Evolutionary conservation across 2,888 invertebrate genomes (phyloP).

Genomic region (Gryllus longicercus): DNA sequence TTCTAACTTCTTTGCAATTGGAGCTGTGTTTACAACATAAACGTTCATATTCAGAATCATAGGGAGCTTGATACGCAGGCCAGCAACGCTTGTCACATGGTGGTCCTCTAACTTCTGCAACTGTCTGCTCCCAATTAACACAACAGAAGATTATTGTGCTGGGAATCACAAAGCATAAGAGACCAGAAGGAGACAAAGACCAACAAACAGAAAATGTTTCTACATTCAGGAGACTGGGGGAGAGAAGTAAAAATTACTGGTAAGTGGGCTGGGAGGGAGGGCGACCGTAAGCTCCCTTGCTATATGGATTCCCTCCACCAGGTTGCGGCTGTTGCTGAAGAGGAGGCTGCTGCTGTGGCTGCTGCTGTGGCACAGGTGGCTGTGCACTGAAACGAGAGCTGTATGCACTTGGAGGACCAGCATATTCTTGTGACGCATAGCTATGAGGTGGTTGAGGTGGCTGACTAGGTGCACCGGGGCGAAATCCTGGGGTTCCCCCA

Average conservation of each 20-base stretch:
- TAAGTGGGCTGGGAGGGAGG: slow-evolving; percentile 32
- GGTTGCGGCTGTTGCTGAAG: slow-evolving; percentile 1
- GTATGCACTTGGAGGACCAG: slow-evolving; percentile 20
- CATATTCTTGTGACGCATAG: slow-evolving; percentile 29
- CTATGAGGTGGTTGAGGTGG: slow-evolving; percentile 24
- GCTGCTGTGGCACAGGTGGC: slow-evolving; percentile 25
- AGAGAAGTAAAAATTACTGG: background rate
- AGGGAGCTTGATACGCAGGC: too few species aligned
- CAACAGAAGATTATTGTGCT: too few species aligned
- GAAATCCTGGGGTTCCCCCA: slow-evolving; percentile 21
- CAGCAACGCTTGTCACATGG: too few species aligned
- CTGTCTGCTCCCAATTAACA: too few species aligned
- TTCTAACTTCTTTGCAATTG: too few species aligned
- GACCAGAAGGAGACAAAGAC: too few species aligned
- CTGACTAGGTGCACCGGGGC: slow-evolving; percentile 22
- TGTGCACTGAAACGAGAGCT: slow-evolving; percentile 26
- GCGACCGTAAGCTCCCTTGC: slow-evolving; percentile 33
- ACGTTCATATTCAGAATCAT: too few species aligned
- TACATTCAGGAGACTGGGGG: too few species aligned
- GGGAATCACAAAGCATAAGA: too few species aligned
- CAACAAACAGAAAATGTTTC: too few species aligned
- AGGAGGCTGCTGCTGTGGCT: background rate
- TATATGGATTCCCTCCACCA: slow-evolving; percentile 32
- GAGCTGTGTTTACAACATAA: too few species aligned
- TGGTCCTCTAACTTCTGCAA: too few species aligned